Percentiles rank a stretch among this genome's conserved stretches.
These are phyloP conservation scores for Cheumatopsyche charites DNA, from an alignment of 1,140 invertebrate genomes.

Conservation along the genomic window DNA sequence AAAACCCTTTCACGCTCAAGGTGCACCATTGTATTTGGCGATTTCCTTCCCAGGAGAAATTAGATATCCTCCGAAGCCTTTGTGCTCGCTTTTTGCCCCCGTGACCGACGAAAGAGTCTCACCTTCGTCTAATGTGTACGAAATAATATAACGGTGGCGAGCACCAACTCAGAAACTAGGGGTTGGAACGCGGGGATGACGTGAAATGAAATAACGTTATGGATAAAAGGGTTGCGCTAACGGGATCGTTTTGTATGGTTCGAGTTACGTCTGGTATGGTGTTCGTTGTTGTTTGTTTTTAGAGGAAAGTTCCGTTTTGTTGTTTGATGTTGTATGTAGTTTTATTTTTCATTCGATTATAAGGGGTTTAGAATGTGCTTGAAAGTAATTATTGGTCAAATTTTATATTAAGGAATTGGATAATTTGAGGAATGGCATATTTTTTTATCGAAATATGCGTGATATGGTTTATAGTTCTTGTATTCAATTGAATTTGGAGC, in stretches of 20 bases:
- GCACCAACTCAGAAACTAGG: neutral
- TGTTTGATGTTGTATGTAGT: neutral
- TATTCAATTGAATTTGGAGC: no score
- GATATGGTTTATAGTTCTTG: no score
- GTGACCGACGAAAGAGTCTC: conserved; percentile 31
- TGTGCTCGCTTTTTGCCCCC: conserved; percentile 39
- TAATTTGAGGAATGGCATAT: no score
- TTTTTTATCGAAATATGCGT: no score
- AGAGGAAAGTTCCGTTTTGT: neutral
- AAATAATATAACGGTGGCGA: neutral
- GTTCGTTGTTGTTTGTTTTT: no score
- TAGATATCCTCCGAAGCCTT: conserved; percentile 45
- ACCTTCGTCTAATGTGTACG: no score
- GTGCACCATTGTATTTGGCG: conserved; percentile 44
- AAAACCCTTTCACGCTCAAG: conserved; percentile 32
- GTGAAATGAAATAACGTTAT: conserved; percentile 43
- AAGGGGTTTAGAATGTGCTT: no score
- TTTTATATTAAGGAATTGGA: no score
- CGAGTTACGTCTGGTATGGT: conserved; percentile 32
- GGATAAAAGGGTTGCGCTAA: conserved; percentile 43
- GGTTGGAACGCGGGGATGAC: conserved; percentile 10
- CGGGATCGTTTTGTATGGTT: conserved; percentile 38
- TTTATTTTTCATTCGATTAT: neutral
- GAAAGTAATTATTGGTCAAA: no score
- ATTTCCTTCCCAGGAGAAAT: conserved; percentile 48